These are phyloP conservation scores for Spodoptera litura DNA, from an alignment of 1,140 invertebrate species.

Conservation along the genomic window DNA sequence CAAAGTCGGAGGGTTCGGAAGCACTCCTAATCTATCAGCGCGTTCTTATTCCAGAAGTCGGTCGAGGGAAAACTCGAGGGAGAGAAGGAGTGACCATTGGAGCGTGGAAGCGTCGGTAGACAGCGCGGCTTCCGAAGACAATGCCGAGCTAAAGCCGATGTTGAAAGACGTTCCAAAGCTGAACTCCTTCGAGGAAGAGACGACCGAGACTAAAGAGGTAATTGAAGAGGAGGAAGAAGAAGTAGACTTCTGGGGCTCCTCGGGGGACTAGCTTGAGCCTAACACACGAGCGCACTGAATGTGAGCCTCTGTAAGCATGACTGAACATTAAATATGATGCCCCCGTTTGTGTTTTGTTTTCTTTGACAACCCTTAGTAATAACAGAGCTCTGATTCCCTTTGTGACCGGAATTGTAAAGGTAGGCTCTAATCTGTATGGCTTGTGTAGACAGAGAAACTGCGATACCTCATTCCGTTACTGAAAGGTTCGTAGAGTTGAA, in stretches of 20 bases:
- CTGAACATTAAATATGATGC: conserved; percentile 80
- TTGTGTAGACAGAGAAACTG: conserved; percentile 54
- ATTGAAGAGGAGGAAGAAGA: conserved; percentile 74
- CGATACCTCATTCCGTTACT: conserved; percentile 3
- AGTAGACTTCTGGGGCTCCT: conserved; percentile 82
- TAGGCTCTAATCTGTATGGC: conserved; percentile 76
- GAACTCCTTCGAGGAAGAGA: conserved; percentile 77
- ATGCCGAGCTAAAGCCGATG: conserved; percentile 60
- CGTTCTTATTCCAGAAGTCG: conserved; percentile 85
- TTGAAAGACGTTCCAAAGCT: conserved; percentile 71
- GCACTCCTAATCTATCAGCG: conserved; percentile 81
- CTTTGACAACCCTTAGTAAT: conserved; percentile 67
- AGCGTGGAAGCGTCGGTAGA: conserved; percentile 62
- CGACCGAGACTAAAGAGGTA: conserved; percentile 74
- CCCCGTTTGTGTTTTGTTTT: conserved; percentile 74
- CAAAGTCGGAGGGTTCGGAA: conserved; percentile 69
- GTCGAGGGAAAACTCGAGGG: conserved; percentile 78
- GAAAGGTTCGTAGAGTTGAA: not conserved
- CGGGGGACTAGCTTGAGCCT: conserved; percentile 75
- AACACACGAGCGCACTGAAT: conserved; percentile 71
- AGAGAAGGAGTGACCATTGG: conserved; percentile 65
- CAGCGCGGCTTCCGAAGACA: conserved; percentile 63
- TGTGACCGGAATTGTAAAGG: conserved; percentile 63
- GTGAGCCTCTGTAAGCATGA: conserved; percentile 78
- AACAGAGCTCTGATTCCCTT: conserved; percentile 63